Evolutionary conservation across 2,113 vertebrate species (phyloP).

Genomic region (Hassar affinis): DNA sequence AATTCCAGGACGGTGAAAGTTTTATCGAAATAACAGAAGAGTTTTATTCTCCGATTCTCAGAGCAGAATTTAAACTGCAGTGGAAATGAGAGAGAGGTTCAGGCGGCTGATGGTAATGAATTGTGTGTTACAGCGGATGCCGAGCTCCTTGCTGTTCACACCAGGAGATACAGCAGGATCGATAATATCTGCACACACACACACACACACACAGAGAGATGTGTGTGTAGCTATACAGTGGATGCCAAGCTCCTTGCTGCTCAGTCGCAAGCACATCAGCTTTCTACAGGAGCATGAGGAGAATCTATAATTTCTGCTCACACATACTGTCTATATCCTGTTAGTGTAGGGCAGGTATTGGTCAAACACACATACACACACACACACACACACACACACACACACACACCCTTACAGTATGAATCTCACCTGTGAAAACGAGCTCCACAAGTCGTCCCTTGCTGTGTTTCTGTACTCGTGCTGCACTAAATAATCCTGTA

Average conservation of each 20-base stretch:
- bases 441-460: constrained; percentile 22
- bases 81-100: background rate
- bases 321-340: background rate
- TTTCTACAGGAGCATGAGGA: background rate
- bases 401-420: too few species aligned
- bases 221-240: background rate
- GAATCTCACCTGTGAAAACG: constrained; percentile 26
- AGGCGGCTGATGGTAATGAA: background rate
- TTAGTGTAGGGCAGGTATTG: background rate
- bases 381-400: background rate
- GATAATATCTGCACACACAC: too few species aligned
- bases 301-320: background rate
- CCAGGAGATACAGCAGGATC: too few species aligned
- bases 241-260: background rate
- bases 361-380: constrained; percentile 9
- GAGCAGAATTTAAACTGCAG: background rate
- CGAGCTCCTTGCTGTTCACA: too few species aligned
- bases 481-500: constrained; percentile 25
- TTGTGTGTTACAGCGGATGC: too few species aligned
- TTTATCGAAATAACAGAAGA: background rate
- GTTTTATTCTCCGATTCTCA: too few species aligned
- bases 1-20: background rate
- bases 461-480: constrained; percentile 7
- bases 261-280: background rate
- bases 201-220: too few species aligned